Conservation (phyloP, 2,888 invertebrate species). For the Congeria kusceri region DNA sequence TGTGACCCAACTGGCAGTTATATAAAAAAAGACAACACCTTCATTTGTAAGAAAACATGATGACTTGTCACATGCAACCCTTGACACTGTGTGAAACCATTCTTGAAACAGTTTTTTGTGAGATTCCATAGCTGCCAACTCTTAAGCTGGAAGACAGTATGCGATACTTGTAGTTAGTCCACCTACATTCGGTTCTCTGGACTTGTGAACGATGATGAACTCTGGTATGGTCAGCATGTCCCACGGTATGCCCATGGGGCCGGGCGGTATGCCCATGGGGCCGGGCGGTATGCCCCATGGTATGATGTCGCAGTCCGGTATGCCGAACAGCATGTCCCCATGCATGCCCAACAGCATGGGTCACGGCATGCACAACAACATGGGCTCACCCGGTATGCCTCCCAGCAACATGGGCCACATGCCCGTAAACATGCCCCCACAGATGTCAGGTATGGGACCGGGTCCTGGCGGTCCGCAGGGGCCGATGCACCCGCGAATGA, state of each 20-base stretch:
- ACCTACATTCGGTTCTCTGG: background rate
- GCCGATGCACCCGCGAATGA: constrained; percentile 42
- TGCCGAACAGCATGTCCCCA: constrained; percentile 36
- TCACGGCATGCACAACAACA: constrained; percentile 25
- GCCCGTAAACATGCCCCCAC: constrained; percentile 36
- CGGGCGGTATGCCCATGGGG: background rate
- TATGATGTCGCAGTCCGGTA: constrained; percentile 26
- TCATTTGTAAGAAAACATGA: no score
- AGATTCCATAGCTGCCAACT: no score
- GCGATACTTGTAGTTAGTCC: background rate
- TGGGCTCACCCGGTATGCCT: constrained; percentile 35
- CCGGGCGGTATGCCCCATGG: constrained; percentile 21
- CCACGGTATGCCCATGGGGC: constrained; percentile 10
- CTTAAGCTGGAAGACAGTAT: no score
- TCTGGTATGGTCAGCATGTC: constrained; percentile 28
- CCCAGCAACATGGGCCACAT: constrained; percentile 26
- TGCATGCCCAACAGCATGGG: constrained; percentile 32
- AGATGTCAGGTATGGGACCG: constrained; percentile 19
- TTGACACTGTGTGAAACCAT: no score
- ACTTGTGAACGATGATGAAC: constrained; percentile 20
- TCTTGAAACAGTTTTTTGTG: no score
- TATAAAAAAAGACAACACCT: no score
- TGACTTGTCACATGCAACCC: no score
- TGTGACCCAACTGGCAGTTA: no score
- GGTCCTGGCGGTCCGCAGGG: constrained; percentile 12